A percentile compares a stretch with the other conserved stretches of the same genome.
Conservation (phyloP, 1,140 invertebrate species). For the Metopolophium dirhodum region DNA sequence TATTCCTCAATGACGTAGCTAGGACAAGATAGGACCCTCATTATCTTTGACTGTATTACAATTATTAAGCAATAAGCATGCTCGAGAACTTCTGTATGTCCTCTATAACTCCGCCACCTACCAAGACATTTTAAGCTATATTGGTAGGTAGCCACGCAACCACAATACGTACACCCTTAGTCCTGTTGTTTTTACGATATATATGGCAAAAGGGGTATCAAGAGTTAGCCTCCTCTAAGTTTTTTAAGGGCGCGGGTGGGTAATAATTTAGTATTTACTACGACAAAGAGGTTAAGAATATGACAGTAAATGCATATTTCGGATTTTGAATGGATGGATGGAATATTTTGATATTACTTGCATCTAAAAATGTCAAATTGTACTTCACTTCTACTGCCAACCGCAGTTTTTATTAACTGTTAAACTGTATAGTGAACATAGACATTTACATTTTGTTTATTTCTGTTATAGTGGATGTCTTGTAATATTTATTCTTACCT, state of each 20-base stretch:
- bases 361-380: not conserved
- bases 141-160: too few relatives aligned
- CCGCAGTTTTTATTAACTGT: not conserved
- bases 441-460: not conserved
- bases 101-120: too few relatives aligned
- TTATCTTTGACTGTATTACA: too few relatives aligned
- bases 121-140: too few relatives aligned
- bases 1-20: too few relatives aligned
- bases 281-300: not conserved
- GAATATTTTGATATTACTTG: not conserved
- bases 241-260: not conserved
- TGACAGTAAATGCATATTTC: not conserved
- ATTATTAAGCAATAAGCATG: too few relatives aligned
- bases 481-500: not conserved
- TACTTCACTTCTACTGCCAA: not conserved
- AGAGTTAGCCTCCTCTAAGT: not conserved
- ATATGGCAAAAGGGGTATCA: not conserved
- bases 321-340: not conserved
- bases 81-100: too few relatives aligned
- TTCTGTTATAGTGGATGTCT: not conserved
- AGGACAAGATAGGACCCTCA: too few relatives aligned
- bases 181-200: not conserved
- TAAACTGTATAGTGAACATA: not conserved
- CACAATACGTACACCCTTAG: not conserved
- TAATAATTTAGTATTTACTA: not conserved